Evolutionary conservation across 2,888 invertebrate species (phyloP).

Genomic region (Mesorhabditis sp.): DNA sequence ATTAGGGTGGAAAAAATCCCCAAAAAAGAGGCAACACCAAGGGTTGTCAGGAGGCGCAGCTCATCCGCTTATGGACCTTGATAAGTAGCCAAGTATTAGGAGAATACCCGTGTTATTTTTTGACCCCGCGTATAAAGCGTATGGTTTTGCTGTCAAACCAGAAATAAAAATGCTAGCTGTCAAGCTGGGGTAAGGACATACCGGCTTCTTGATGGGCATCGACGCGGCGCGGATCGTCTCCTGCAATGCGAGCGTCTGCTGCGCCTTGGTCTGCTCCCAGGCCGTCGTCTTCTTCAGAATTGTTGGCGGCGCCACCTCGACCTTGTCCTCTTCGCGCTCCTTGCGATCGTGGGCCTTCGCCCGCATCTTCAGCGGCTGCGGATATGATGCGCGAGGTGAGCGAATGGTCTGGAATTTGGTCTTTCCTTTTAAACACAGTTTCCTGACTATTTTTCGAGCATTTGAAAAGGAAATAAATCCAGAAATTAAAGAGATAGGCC

Average conservation of each 20-base stretch:
- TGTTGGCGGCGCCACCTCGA: background rate
- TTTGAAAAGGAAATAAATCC: background rate
- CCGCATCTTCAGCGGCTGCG: constrained; percentile 1
- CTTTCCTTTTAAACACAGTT: too few species aligned
- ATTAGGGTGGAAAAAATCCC: too few species aligned
- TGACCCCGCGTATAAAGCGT: too few species aligned
- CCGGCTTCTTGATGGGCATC: background rate
- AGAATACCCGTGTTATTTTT: too few species aligned
- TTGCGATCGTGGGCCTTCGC: background rate
- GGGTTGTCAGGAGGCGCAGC: too few species aligned
- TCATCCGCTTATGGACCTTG: too few species aligned
- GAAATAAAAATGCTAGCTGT: too few species aligned
- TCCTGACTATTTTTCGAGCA: background rate
- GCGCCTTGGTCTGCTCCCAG: background rate
- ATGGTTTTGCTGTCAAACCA: too few species aligned
- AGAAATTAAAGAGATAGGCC: too few species aligned
- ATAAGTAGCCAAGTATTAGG: too few species aligned
- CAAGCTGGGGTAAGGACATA: too few species aligned
- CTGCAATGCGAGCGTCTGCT: background rate
- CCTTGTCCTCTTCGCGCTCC: background rate
- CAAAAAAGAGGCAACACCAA: too few species aligned
- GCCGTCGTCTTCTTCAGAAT: background rate
- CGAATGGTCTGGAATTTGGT: background rate
- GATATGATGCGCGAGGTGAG: background rate
- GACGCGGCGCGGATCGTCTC: background rate